phyloP scores from a whole-genome alignment of 2,113 vertebrate species.

The Periophthalmodon schlosseri region DNA sequence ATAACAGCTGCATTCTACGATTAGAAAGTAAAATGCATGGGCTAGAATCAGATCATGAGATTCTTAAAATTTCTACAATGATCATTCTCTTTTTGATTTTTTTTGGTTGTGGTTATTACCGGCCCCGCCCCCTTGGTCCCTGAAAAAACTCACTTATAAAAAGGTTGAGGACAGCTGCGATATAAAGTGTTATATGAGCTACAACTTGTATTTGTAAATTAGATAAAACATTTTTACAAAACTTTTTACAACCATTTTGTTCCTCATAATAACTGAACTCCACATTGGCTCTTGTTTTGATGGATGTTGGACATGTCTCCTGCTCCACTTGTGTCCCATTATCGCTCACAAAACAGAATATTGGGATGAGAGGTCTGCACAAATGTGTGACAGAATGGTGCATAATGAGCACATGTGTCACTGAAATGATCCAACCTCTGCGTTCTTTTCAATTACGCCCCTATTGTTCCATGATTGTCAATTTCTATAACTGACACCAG shows the following conservation, averaged over 20 bases:
- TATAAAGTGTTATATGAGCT: too few species aligned
- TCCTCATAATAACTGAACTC: background rate
- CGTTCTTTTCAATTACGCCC: background rate
- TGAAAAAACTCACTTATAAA: too few species aligned
- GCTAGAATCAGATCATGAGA: too few species aligned
- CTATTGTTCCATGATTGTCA: background rate
- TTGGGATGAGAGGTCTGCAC: background rate
- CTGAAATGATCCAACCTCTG: background rate
- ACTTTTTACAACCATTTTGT: background rate
- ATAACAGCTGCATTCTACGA: too few species aligned
- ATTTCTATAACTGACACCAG: background rate
- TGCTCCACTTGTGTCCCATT: background rate
- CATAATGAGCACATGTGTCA: background rate
- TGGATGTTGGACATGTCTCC: background rate
- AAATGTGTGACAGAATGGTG: background rate
- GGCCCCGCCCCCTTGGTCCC: too few species aligned
- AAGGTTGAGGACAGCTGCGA: too few species aligned
- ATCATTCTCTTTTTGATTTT: too few species aligned
- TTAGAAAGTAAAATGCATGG: too few species aligned
- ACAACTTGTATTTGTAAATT: background rate
- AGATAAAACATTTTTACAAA: background rate
- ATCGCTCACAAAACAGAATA: background rate
- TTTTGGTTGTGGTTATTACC: too few species aligned
- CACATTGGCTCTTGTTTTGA: background rate
- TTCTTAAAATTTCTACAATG: too few species aligned